Conservation (phyloP, 2,113 vertebrate genomes). For the Cyphomyrus plagiostoma region DNA sequence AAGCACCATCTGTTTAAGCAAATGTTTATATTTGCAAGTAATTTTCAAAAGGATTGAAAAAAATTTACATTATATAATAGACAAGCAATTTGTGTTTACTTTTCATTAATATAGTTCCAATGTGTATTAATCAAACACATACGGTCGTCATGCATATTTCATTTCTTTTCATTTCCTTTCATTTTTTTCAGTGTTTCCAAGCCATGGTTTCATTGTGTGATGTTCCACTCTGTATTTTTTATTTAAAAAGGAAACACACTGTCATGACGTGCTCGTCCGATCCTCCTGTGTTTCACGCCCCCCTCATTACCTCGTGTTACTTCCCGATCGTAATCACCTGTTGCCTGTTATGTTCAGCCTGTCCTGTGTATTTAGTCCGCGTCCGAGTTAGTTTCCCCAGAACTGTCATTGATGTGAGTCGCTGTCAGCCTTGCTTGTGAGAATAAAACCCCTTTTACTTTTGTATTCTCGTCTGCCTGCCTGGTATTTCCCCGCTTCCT, state of each 20-base stretch:
- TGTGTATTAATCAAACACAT: neutral
- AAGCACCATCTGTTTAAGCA: neutral
- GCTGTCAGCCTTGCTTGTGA: no score
- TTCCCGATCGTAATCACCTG: no score
- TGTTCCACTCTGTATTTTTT: neutral
- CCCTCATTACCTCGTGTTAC: no score
- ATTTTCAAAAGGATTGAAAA: slow-evolving; percentile 18
- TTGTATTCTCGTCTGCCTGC: no score
- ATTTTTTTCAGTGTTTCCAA: neutral
- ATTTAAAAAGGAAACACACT: neutral
- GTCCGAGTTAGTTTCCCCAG: no score
- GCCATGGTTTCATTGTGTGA: neutral
- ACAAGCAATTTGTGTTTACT: neutral
- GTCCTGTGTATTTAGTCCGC: no score
- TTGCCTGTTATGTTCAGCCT: no score
- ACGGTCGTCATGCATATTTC: neutral
- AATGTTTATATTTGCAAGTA: slow-evolving; percentile 11
- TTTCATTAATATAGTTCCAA: neutral
- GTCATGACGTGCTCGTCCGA: no score
- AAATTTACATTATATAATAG: neutral
- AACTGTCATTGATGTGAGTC: no score
- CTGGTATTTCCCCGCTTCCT: no score
- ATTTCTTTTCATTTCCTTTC: neutral
- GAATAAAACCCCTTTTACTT: no score
- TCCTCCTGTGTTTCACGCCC: no score